phyloP scores from a whole-genome alignment of 2,113 vertebrate species.

The Crotalus helleri region DNA sequence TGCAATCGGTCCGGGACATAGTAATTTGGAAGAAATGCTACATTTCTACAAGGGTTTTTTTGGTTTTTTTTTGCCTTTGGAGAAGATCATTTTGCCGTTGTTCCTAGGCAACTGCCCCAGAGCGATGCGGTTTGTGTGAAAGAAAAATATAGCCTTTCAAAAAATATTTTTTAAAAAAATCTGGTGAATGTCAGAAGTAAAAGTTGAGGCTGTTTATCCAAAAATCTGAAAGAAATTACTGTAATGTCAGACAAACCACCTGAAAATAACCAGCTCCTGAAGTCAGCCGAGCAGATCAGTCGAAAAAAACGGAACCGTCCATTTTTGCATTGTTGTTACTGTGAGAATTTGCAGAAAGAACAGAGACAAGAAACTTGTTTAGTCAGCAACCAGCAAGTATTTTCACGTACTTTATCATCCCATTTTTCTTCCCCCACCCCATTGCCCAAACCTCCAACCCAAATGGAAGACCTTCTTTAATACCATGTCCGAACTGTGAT shows the following conservation, averaged over 20 bases:
- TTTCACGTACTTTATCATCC: background rate
- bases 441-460: background rate
- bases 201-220: background rate
- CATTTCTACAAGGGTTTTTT: background rate
- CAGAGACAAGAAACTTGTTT: background rate
- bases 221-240: background rate
- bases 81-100: background rate
- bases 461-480: background rate
- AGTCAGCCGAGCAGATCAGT: background rate
- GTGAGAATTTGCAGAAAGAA: background rate
- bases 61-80: background rate
- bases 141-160: background rate
- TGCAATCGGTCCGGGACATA: background rate
- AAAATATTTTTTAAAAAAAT: no score
- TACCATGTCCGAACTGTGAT: background rate
- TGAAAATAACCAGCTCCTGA: background rate
- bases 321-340: background rate
- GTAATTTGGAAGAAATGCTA: background rate
- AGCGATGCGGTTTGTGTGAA: background rate
- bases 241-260: background rate
- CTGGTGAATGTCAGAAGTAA: background rate
- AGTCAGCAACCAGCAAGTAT: background rate
- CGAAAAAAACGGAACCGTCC: background rate
- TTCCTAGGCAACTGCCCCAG: slow-evolving; percentile 4
- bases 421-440: background rate